Evolutionary conservation across 2,113 vertebrate species (phyloP), one percentile per base, ranked within the genome.

Genomic region (Podarcis cretensis): DNA sequence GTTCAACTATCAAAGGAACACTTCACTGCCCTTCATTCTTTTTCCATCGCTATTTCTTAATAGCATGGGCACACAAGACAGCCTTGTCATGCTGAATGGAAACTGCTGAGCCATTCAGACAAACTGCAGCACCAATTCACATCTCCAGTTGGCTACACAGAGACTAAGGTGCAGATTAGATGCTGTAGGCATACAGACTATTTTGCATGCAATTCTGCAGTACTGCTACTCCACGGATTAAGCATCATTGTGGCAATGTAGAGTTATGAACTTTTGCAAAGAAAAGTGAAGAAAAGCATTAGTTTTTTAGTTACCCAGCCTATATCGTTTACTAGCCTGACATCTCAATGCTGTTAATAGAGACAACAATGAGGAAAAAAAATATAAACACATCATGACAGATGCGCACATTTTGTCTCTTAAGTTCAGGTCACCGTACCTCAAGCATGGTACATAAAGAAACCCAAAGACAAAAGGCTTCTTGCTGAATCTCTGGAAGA

Each of bases 401-500:
- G 16, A 40, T 59, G 16, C 27, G 3, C 27, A 37, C 18, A 13
- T 54, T 54, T 54, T 20, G 35, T 5, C 20, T 57, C 16, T 73
- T 21, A 59, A 10, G 30, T 75, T 27, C 59, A 88, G 18, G 27
- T 57, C 76, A 83, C 30, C 69, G 71, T 76, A 88, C 57, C 71
- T 76, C 13, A 27, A 48, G 71, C 81, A 71, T 57, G 30, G n/a
- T 54, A 66, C 76, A 43, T 88, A 69, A 76, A 66, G 59, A 83
- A 83, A 54, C 71, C 71, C 71, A 76, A 80, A 88, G 80, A 88
- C 32, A 92, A 93, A 94, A 94, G 96, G 94, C 82, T 5, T 90
- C 96, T 96, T 94, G 93, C 91, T 94, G 95, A 95, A 81, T 96
- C 95, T 94, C 96, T 95, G 90, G 94, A 96, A 95, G 94, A 96